Conservation (phyloP, 2,113 vertebrate genomes). For the Helogale parvula region DNA sequence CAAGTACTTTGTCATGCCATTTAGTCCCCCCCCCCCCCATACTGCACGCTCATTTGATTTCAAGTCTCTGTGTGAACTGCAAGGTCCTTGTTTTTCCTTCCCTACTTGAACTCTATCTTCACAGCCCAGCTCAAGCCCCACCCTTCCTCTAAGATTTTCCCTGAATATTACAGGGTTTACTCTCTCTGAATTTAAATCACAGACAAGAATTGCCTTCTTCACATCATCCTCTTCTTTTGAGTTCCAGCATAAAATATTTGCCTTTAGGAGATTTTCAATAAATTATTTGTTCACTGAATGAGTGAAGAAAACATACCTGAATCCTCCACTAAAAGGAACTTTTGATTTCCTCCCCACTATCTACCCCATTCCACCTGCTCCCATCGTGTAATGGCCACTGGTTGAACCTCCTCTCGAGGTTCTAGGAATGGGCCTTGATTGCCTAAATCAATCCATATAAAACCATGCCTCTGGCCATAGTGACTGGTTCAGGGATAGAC, state of each 20-base stretch:
- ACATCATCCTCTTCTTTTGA: background rate
- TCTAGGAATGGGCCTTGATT: background rate
- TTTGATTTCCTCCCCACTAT: background rate
- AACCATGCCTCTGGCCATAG: background rate
- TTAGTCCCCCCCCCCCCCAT: background rate
- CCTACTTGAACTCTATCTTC: background rate
- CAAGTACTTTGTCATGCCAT: background rate
- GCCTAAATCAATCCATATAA: background rate
- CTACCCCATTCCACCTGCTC: background rate
- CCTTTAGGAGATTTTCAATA: background rate
- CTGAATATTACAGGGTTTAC: background rate
- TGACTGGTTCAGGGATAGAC: background rate
- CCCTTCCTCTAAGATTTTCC: background rate
- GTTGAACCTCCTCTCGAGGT: background rate
- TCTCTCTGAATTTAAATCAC: constrained; percentile 9
- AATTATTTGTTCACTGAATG: background rate
- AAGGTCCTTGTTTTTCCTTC: background rate
- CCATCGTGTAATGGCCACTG: background rate
- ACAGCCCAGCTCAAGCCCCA: background rate
- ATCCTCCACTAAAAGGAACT: background rate
- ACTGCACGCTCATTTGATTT: background rate
- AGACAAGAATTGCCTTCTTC: background rate
- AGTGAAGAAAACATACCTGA: constrained; percentile 8
- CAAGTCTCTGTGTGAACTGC: background rate
- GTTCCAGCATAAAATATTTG: background rate